phyloP scores from a whole-genome alignment of 2,797 vertebrate species.

The Sebastes itinus region DNA sequence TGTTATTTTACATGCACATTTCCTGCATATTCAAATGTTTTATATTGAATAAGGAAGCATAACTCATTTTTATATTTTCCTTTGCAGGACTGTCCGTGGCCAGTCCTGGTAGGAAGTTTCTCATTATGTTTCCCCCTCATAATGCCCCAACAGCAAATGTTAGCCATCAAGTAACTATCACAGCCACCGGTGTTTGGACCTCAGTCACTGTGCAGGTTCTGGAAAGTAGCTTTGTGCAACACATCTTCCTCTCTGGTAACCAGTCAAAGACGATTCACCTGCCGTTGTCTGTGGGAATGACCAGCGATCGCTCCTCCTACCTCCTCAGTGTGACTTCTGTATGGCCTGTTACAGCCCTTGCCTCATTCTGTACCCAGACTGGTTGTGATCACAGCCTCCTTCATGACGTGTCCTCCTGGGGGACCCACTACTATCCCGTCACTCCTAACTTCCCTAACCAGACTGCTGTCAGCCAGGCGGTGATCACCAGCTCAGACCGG shows the following conservation, averaged over 20 bases:
- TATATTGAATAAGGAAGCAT: not conserved
- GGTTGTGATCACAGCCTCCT: conserved; percentile 49
- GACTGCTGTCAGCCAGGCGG: conserved; percentile 37
- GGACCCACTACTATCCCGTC: conserved; percentile 32
- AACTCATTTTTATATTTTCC: conserved; percentile 12
- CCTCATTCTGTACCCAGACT: conserved; percentile 26
- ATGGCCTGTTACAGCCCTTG: conserved; percentile 12
- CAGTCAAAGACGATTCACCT: conserved; percentile 26
- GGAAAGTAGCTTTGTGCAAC: conserved; percentile 20
- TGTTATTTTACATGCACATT: not conserved
- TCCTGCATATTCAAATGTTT: conserved; percentile 11
- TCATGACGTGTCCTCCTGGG: conserved; percentile 45
- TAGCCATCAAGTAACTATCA: conserved; percentile 17
- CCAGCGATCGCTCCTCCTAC: conserved; percentile 4
- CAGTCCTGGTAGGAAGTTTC: conserved; percentile 28
- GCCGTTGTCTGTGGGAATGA: not conserved
- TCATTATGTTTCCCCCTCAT: conserved; percentile 45
- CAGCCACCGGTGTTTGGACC: conserved; percentile 24
- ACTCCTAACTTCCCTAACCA: conserved; percentile 29
- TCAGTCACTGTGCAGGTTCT: conserved; percentile 34
- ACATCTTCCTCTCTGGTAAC: conserved; percentile 13
- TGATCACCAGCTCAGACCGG: conserved; percentile 42
- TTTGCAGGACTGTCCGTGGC: conserved; percentile 23
- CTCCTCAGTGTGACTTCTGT: conserved; percentile 26
- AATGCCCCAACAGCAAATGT: conserved; percentile 29